phyloP scores from a whole-genome alignment of 1,140 invertebrate species.

The Matsumurasca onukii region DNA sequence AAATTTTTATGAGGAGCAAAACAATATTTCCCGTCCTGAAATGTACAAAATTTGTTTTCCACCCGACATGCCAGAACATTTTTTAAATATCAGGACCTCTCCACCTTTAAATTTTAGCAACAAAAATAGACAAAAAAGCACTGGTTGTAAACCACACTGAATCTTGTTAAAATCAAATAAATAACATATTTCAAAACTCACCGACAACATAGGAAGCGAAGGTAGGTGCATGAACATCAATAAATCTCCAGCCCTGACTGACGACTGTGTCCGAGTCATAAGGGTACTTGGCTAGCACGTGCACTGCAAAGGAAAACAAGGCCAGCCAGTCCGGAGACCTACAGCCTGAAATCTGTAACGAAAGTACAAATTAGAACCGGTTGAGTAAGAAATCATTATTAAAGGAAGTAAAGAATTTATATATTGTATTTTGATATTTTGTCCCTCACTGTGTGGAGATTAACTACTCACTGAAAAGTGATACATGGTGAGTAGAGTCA shows the following conservation, averaged over 20 bases:
- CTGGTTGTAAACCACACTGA: too few relatives aligned
- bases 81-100: too few relatives aligned
- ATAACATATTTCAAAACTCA: constrained; percentile 24
- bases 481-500: constrained; percentile 72
- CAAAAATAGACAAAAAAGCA: too few relatives aligned
- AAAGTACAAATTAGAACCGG: background rate
- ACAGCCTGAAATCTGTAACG: background rate
- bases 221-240: constrained; percentile 72
- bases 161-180: too few relatives aligned
- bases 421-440: too few relatives aligned
- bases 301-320: constrained; percentile 74
- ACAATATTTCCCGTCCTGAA: too few relatives aligned
- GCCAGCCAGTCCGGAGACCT: constrained; percentile 61
- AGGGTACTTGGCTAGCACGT: constrained; percentile 80
- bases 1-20: too few relatives aligned
- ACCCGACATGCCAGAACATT: too few relatives aligned
- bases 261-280: constrained; percentile 81
- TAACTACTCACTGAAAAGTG: constrained; percentile 55
- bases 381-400: background rate
- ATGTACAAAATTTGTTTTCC: too few relatives aligned
- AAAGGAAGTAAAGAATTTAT: too few relatives aligned
- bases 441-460: too few relatives aligned
- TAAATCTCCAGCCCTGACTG: constrained; percentile 72
- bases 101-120: too few relatives aligned
- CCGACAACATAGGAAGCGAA: constrained; percentile 68